These are phyloP conservation scores for Sebastes melanostomus DNA, from an alignment of 2,797 vertebrate genomes.

Conservation along the genomic window DNA sequence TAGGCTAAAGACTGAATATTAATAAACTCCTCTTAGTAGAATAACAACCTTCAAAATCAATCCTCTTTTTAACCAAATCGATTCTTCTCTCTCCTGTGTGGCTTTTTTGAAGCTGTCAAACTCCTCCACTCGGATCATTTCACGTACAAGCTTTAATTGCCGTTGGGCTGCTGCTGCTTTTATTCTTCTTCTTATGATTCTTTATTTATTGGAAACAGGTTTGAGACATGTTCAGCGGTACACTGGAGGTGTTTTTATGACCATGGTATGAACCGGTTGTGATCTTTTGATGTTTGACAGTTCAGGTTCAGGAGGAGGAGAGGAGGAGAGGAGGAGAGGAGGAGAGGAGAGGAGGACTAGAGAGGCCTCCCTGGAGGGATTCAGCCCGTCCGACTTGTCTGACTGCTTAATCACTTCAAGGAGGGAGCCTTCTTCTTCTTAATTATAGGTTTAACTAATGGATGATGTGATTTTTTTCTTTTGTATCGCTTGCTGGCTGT, in stretches of 20 bases:
- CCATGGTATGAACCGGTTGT: slow-evolving; percentile 84
- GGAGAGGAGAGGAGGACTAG: background rate
- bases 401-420: slow-evolving; percentile 80
- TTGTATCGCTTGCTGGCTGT: background rate
- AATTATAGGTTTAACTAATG: slow-evolving; percentile 65
- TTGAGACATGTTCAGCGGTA: slow-evolving; percentile 59
- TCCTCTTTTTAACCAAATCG: background rate
- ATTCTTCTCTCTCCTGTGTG: background rate
- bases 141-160: slow-evolving; percentile 5
- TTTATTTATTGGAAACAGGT: slow-evolving; percentile 31
- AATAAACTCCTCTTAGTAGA: background rate
- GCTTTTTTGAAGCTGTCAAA: slow-evolving; percentile 7
- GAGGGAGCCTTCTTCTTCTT: slow-evolving; percentile 71
- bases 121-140: slow-evolving; percentile 7
- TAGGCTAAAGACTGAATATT: background rate
- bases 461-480: slow-evolving; percentile 10
- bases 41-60: slow-evolving; percentile 13
- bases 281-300: slow-evolving; percentile 85
- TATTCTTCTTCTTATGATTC: background rate
- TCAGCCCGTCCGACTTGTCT: slow-evolving; percentile 89
- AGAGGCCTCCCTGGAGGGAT: slow-evolving; percentile 81
- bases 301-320: slow-evolving; percentile 18
- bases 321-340: too few relatives aligned
- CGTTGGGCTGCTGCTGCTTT: background rate
- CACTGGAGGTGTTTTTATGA: slow-evolving; percentile 76